Evolutionary conservation across 2,797 vertebrate genomes (phyloP), one percentile per base, ranked within the genome.

Genomic region (Hydrocynus forskahlii): DNA sequence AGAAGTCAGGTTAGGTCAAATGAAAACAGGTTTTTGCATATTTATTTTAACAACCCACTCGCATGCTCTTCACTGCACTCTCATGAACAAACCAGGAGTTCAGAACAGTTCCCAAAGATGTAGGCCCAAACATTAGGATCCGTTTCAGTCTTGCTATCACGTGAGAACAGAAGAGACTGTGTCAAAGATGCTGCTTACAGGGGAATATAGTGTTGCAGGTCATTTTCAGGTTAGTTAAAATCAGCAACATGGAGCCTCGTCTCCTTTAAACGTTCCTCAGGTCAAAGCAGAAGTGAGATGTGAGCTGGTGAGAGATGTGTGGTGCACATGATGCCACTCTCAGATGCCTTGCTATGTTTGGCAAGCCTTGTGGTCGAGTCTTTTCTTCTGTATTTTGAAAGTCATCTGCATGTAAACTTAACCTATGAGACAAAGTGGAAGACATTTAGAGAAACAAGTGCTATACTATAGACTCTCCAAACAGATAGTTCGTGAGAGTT

Each of bases 191-290:
- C 59, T 76, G 43, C 19, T 63, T 25, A 16, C 7, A 67, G n/a
- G 50, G 35, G 19, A 62, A 43, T 29, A 48, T 52, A 45, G 60
- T 16, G 40, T 69, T 70, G 38, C 54, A 52, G 63, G 35, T 69
- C 64, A 67, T 55, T 67, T 76, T 63, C 38, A 10, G 59, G 48
- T 52, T n/a, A 54, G 45, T 48, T 52, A 21, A 69, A 69, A 69
- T 23, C 40, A 69, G 64, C 35, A 52, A 8, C 21, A 29, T 70
- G 45, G 19, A 23, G 23, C 35, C 35, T 66, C 16, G 21, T 17
- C n/a, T 66, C 2, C 9, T 7, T 40, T 38, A n/a, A n/a, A 40
- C 6, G 4, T 19, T 66, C 63, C 43, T 66, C 38, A 40, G 38
- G 25, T 66, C 17, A 66, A n/a, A 66, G 60, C 13, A 40, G 16